phyloP scores from a whole-genome alignment of 2,888 invertebrate genomes.

The Drosophila affinis region DNA sequence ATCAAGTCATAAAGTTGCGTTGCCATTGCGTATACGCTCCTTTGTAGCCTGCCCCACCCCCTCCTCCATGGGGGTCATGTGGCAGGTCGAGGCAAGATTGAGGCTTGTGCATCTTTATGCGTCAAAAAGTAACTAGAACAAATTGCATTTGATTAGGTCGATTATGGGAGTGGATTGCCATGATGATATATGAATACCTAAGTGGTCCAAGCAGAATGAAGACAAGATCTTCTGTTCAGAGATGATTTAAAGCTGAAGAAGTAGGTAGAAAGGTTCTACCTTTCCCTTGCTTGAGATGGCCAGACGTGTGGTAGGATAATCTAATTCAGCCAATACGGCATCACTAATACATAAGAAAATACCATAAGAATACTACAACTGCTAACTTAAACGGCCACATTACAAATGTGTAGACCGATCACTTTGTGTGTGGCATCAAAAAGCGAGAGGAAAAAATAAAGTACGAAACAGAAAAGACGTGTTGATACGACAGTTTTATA shows the following conservation, averaged over 20 bases:
- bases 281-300: too few relatives aligned
- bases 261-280: background rate
- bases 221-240: background rate
- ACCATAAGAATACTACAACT: too few relatives aligned
- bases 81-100: slow-evolving; percentile 1
- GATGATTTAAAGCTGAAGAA: background rate
- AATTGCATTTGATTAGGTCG: slow-evolving; percentile 54
- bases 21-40: slow-evolving; percentile 37
- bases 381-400: too few relatives aligned
- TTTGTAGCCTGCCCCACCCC: slow-evolving; percentile 9
- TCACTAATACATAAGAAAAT: too few relatives aligned
- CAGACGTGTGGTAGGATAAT: too few relatives aligned
- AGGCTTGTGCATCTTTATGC: slow-evolving; percentile 5
- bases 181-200: slow-evolving; percentile 21
- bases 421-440: too few relatives aligned
- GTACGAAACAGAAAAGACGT: too few relatives aligned
- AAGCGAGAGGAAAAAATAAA: too few relatives aligned
- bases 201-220: background rate
- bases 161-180: slow-evolving; percentile 13
- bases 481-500: too few relatives aligned
- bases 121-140: slow-evolving; percentile 42
- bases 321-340: too few relatives aligned
- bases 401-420: too few relatives aligned
- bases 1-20: slow-evolving; percentile 71
- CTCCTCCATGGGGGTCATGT: background rate